Base-by-base conservation (phyloP, 2,888 invertebrate species). In the Buathra laborator region DNA sequence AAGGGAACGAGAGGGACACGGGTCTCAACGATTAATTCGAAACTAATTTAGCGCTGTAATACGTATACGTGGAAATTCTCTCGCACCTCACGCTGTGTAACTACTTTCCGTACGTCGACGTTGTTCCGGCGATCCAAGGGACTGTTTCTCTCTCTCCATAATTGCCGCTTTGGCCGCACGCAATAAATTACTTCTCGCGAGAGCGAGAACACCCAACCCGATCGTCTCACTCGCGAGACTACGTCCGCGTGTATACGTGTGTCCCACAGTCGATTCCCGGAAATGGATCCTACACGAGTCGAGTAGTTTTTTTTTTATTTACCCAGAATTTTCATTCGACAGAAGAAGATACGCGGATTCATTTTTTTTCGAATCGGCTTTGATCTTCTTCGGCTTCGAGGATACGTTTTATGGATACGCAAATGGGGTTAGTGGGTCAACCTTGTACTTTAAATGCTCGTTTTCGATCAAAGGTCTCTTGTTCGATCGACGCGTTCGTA, bases 81-180 rank as follows among this genome's bases (percentile, higher is more conserved):
- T 85, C 70, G 74, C 75, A 85, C 82, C 75, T 82, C 70, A 32
- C 72, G 24, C 70, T n/a, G 70, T 64, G 16, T 43, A 43, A 59
- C 16, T 7, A 24, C 16, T 16, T 16, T 64, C 51, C 24, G 71
- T 74, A 75, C 74, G 81, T 78, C 64, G 77, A 68, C 64, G 81
- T 74, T 78, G 64, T 70, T 48, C 56, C 56, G 81, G 78, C 84
- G 74, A 83, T 53, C 44, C 78, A 9, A 70, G 77, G 44, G 78
- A 84, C 81, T 70, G 81, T 84, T 81, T 84, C 84, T 81, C 81
- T 78, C 84, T 71, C 84, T 71, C 71, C 84, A 70, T 84, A 84
- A 84, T 84, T 84, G 84, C 84, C 78, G 81, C 81, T 81, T 81
- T 78, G 84, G 37, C 81, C 78, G 78, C 74, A 78, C 84, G 84